Conservation (phyloP, 2,113 vertebrate species). For the Corydoras sp. region DNA sequence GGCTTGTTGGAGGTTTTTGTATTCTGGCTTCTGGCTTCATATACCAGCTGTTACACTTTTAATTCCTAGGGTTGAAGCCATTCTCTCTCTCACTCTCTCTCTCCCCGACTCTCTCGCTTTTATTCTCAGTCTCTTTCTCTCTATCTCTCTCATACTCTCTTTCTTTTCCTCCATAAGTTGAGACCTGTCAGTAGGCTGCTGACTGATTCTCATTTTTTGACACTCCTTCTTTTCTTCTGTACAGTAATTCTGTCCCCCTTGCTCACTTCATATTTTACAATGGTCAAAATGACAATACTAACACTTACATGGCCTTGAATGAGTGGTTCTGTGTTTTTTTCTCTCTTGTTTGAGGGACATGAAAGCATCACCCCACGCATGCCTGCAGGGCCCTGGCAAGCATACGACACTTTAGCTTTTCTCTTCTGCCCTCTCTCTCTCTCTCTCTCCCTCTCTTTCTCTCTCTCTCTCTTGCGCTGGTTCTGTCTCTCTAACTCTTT, state of each 20-base stretch:
- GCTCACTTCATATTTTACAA: neutral
- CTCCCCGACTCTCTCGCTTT: neutral
- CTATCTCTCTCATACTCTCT: neutral
- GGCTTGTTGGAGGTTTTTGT: slow-evolving; percentile 39
- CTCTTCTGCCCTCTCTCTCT: neutral
- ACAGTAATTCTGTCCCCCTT: neutral
- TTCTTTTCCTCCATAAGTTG: neutral
- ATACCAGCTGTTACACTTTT: slow-evolving; percentile 46
- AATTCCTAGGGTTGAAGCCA: slow-evolving; percentile 35
- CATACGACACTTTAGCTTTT: slow-evolving; percentile 25
- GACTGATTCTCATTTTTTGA: neutral
- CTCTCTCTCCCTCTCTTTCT: no score
- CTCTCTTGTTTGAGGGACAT: slow-evolving; percentile 25
- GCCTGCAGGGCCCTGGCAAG: slow-evolving; percentile 38
- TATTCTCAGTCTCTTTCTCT: neutral
- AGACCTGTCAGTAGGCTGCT: neutral
- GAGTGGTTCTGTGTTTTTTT: slow-evolving; percentile 31
- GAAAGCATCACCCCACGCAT: slow-evolving; percentile 43
- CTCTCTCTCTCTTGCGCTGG: no score
- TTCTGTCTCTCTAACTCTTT: no score
- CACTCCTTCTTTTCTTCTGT: slow-evolving; percentile 1
- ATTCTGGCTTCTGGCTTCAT: slow-evolving; percentile 32
- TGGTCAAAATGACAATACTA: slow-evolving; percentile 12
- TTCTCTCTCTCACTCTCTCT: slow-evolving; percentile 31
- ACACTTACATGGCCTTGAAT: neutral